phyloP scores from a whole-genome alignment of 2,797 vertebrate species.

The Notolabrus celidotus region DNA sequence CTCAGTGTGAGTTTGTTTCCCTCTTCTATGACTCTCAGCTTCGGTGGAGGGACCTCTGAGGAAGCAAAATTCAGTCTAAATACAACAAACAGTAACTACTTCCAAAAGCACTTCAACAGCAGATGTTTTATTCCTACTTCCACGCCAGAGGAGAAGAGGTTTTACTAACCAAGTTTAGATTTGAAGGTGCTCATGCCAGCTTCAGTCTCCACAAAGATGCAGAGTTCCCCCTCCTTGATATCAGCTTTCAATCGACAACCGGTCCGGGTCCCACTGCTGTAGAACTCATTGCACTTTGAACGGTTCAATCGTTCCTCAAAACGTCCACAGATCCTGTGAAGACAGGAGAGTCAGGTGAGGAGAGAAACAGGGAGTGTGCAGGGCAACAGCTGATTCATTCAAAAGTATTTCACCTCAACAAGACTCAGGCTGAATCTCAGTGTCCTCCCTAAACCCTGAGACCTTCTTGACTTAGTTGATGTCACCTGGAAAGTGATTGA shows the following conservation, averaged over 20 bases:
- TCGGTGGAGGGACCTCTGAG: conserved; percentile 36
- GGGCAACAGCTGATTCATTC: no score
- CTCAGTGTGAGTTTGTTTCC: background rate
- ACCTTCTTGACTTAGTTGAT: no score
- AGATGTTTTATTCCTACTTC: no score
- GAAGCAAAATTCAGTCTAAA: background rate
- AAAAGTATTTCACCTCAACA: no score
- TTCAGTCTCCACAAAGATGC: conserved; percentile 6
- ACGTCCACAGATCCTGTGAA: background rate
- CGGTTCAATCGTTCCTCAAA: rapidly evolving
- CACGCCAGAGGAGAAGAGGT: no score
- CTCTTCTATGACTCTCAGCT: background rate
- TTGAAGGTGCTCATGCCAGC: conserved; percentile 3
- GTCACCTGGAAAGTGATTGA: no score
- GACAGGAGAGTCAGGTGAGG: background rate
- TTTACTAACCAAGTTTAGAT: conserved; percentile 41
- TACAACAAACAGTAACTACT: background rate
- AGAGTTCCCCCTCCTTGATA: rapidly evolving
- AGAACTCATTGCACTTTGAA: background rate
- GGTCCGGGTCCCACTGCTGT: background rate
- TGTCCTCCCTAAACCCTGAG: no score
- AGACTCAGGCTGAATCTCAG: no score
- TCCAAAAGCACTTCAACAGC: no score
- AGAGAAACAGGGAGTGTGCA: no score
- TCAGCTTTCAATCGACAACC: conserved; percentile 26